Evolutionary conservation across 2,888 invertebrate species (phyloP).

Genomic region (Azorinus chamasolen): DNA sequence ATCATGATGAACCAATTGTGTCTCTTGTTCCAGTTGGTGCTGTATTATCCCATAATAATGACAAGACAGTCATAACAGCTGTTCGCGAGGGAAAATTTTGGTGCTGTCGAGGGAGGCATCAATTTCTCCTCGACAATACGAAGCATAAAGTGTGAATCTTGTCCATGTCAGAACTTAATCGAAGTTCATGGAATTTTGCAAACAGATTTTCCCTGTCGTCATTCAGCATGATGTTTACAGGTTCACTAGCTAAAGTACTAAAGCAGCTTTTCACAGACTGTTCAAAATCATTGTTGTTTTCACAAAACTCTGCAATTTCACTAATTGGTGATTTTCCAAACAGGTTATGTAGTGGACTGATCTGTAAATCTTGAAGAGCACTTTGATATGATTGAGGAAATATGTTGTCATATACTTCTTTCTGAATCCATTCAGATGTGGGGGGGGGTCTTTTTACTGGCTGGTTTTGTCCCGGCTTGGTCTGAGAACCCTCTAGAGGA

Average conservation of each 20-base stretch:
- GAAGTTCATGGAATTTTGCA: constrained; percentile 1
- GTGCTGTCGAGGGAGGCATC: no score
- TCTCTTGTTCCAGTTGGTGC: no score
- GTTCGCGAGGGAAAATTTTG: no score
- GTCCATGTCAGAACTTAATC: constrained; percentile 6
- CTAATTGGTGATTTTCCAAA: constrained; percentile 15
- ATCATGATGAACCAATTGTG: no score
- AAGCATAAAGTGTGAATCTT: no score
- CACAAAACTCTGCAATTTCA: constrained; percentile 6
- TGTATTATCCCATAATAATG: no score
- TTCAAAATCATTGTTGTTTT: neutral
- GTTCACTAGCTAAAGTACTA: neutral
- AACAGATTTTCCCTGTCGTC: constrained; percentile 10
- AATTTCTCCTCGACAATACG: no score
- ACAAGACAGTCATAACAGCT: no score
- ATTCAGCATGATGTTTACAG: constrained; percentile 4
- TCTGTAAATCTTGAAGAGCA: constrained; percentile 1
- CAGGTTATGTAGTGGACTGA: constrained; percentile 3
- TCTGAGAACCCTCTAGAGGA: neutral
- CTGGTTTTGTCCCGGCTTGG: neutral
- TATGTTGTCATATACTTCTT: neutral
- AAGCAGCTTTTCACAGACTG: neutral
- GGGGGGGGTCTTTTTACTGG: neutral
- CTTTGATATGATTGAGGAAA: neutral
- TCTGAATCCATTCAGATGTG: neutral